Evolutionary conservation across 2,888 invertebrate genomes (phyloP), one percentile per base, ranked within the genome.

Genomic region (Carpatolechia fugitivella): DNA sequence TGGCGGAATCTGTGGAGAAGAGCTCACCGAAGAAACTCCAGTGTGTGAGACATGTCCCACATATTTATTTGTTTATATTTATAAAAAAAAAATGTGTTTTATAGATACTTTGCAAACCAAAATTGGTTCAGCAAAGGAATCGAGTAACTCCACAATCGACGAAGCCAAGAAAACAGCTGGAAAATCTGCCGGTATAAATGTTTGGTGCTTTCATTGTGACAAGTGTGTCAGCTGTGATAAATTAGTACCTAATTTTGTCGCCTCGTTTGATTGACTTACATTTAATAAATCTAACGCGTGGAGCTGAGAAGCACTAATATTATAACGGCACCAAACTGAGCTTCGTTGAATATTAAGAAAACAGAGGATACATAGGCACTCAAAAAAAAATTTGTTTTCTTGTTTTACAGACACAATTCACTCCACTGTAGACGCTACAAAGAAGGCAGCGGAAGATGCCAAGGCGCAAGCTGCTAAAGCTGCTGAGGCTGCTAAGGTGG

Each of bases 401-500:
- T 6, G 7, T 20, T n/a, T 49, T 24, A 16, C 77, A 90, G 90
- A 90, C 53, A 77, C 88, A n/a, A 78, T 89, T 64, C 75, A 80
- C 70, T 66, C 82, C 1, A 86, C 89, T 0, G 85, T 88, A 14
- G 89, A 88, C 63, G 74, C 72, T 1, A 86, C 85, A 0, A 89
- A 89, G 80, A 86, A 87, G 68, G 85, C 88, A 0, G 90, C 88
- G 0, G 83, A 80, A 44, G 80, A 81, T 3, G 84, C 80, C 0
- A 79, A 78, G 63, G 70, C 72, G 1, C 74, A 81, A 58, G 85
- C 82, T 13, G 65, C 74, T 58, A 82, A 80, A 61, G 77, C 80
- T 0, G 84, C 86, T 1, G 90, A 87, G 54, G 84, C 84, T 0
- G 90, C 89, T 1, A 85, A 87, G 63, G 85, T 85, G 60, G 82